These are phyloP conservation scores for Nixonia krombeini DNA, from an alignment of 1,140 invertebrate species.

Conservation along the genomic window DNA sequence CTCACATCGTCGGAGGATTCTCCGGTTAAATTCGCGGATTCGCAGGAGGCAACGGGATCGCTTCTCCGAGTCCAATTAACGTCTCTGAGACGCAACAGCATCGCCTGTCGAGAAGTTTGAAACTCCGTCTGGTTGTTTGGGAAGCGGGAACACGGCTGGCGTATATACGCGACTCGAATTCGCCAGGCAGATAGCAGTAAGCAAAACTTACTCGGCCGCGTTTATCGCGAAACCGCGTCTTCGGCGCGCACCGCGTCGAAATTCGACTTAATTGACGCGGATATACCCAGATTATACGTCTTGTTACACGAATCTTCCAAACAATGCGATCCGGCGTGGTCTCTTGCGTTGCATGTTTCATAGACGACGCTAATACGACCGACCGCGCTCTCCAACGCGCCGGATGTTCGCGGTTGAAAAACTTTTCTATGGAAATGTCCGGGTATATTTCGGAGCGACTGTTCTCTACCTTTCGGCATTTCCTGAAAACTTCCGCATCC, in stretches of 20 bases:
- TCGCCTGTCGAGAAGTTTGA: constrained; percentile 34
- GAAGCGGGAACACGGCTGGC: constrained; percentile 32
- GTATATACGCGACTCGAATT: constrained; percentile 42
- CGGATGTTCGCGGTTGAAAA: too few relatives aligned
- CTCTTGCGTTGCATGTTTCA: too few relatives aligned
- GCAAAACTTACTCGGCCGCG: constrained; percentile 26
- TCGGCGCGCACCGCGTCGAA: background rate
- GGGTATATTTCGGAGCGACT: too few relatives aligned
- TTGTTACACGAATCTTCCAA: too few relatives aligned
- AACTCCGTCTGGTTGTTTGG: constrained; percentile 42
- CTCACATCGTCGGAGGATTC: constrained; percentile 33
- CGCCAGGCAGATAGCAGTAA: constrained; percentile 36
- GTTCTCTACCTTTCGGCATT: too few relatives aligned
- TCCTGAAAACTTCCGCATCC: too few relatives aligned
- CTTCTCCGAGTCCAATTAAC: constrained; percentile 44
- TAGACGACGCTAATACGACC: too few relatives aligned
- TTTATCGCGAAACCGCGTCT: constrained; percentile 28
- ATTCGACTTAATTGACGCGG: constrained; percentile 33
- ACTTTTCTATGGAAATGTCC: too few relatives aligned
- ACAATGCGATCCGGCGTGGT: too few relatives aligned
- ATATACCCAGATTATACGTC: too few relatives aligned
- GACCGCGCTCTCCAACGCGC: too few relatives aligned
- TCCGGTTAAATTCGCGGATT: constrained; percentile 35
- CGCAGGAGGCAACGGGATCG: constrained; percentile 7
- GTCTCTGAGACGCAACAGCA: constrained; percentile 27